Evolutionary conservation across 2,797 vertebrate species (phyloP), one percentile per base, ranked within the genome.

Genomic region (Sphaeramia orbicularis): DNA sequence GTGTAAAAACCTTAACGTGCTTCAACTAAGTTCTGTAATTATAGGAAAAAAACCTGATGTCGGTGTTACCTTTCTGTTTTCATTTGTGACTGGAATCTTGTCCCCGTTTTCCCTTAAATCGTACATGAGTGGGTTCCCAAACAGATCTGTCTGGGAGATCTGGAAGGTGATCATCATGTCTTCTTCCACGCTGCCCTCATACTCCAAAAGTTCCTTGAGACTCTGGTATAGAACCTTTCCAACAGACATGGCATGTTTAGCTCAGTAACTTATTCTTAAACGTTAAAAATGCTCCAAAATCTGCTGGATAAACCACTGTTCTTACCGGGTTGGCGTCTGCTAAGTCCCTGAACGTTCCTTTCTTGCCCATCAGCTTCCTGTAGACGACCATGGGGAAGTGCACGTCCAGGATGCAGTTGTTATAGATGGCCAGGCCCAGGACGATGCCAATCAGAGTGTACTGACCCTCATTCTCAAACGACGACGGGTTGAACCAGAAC

Each of bases 111-210:
- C 98, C 91, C 96, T 96, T 83, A 99, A 90, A 84, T 99, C 95
- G 37, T 99, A 96, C 96, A 97, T 97, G 80, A 98, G 95, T 1
- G 97, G 96, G 87, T 98, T 99, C 49, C 98, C 98, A 64, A 98
- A 99, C 50, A 99, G 95, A 91, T 99, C 98, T 0, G 96, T 98
- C 73, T 99, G 96, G 53, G 97, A 99, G 70, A 99, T 99, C 85
- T 99, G 98, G 92, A 99, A 99, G 2, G 98, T 99, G 89, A 99
- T 98, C 98, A 99, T 99, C 97, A 99, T 99, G 82, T 99, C 98
- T 4, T 99, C 97, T 90, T 99, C 98, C 82, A 99, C 98, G 10
- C 94, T 97, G 78, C 98, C 98, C 86, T 99, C 97, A 63, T 99
- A 99, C 75, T 96, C 96, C 83, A 95, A 63, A 48, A 99, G 93